Conservation (phyloP, 2,113 vertebrate species). For the Hypocryptadius cinnamomeus region DNA sequence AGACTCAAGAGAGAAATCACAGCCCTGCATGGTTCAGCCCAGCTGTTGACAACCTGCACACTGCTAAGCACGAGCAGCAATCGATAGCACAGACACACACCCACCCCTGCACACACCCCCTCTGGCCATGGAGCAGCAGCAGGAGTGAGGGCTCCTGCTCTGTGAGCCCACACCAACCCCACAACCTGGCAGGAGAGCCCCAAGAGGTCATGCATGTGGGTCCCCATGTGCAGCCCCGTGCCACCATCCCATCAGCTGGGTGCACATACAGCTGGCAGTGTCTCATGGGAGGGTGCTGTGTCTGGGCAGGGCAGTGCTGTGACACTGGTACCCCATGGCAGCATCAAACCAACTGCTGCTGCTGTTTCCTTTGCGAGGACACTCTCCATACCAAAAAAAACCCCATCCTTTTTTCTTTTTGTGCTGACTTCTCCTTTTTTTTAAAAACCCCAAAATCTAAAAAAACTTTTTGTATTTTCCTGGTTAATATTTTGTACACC, state of each 20-base stretch:
- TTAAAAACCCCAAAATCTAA: neutral
- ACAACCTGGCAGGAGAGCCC: neutral
- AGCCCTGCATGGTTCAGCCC: neutral
- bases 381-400: neutral
- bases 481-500: neutral
- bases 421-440: neutral
- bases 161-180: rapidly evolving
- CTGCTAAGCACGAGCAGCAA: neutral
- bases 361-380: rapidly evolving
- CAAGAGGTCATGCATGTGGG: rapidly evolving
- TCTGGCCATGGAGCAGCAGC: no score
- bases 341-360: neutral
- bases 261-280: neutral
- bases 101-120: rapidly evolving
- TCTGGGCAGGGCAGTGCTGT: rapidly evolving
- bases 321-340: neutral
- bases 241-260: neutral
- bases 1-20: neutral
- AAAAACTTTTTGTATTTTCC: neutral
- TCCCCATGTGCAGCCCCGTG: rapidly evolving
- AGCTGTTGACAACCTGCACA: neutral
- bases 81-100: neutral
- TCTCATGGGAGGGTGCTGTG: neutral
- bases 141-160: neutral
- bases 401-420: neutral